Evolutionary conservation across 2,113 vertebrate genomes (phyloP).

Genomic region (Forbesichthys papilliferus): DNA sequence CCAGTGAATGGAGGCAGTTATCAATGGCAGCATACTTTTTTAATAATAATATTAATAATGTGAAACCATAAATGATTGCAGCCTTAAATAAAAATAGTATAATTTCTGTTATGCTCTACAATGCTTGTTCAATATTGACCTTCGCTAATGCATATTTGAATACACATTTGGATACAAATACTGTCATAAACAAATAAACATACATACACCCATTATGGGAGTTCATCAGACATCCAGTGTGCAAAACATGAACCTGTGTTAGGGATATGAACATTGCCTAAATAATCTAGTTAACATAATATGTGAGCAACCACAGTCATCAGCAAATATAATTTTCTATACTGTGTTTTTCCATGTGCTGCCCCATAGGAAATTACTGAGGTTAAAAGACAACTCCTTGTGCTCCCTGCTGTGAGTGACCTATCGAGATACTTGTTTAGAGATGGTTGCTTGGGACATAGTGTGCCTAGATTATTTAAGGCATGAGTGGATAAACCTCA

Average conservation of each 20-base stretch:
- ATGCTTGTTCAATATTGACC: too few species aligned
- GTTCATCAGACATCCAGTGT: constrained; percentile 23
- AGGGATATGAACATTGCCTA: constrained; percentile 55
- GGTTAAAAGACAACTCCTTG: constrained; percentile 58
- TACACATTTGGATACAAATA: background rate
- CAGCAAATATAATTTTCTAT: constrained; percentile 62
- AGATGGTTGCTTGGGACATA: constrained; percentile 37
- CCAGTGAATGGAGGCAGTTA: too few species aligned
- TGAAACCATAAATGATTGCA: too few species aligned
- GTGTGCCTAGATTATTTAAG: constrained; percentile 58
- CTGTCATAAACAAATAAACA: too few species aligned
- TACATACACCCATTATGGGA: constrained; percentile 29
- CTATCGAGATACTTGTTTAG: constrained; percentile 41
- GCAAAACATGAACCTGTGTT: constrained; percentile 33
- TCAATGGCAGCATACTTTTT: too few species aligned
- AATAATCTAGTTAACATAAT: constrained; percentile 61
- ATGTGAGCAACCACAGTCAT: constrained; percentile 57
- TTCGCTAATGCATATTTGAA: too few species aligned
- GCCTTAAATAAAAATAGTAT: too few species aligned
- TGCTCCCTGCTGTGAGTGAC: constrained; percentile 50
- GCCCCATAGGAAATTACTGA: constrained; percentile 62
- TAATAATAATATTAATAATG: too few species aligned
- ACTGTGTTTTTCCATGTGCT: constrained; percentile 17
- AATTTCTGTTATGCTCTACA: too few species aligned
- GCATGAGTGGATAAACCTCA: constrained; percentile 53